Conservation (phyloP, 2,113 vertebrate genomes). For the Glaucidium brasilianum region DNA sequence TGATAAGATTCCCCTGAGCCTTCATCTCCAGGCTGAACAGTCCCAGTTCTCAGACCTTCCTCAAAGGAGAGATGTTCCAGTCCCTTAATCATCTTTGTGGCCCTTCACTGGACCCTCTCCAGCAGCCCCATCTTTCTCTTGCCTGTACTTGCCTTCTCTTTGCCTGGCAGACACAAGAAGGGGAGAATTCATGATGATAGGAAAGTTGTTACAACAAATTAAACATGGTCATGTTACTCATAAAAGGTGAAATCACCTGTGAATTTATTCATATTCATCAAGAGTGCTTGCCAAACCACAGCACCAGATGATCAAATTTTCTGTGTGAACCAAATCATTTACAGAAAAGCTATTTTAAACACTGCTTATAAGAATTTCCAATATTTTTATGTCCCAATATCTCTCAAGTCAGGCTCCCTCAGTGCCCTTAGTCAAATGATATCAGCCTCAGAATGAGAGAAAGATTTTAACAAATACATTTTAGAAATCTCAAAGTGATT, state of each 20-base stretch:
- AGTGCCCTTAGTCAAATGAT: slow-evolving; percentile 59
- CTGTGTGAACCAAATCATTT: slow-evolving; percentile 55
- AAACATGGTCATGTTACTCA: neutral
- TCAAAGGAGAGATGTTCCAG: neutral
- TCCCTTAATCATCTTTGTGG: neutral
- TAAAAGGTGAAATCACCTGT: slow-evolving; percentile 36
- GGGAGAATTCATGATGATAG: neutral
- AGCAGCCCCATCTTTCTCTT: neutral
- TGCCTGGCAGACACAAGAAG: neutral
- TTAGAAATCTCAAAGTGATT: slow-evolving; percentile 70
- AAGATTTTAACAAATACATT: slow-evolving; percentile 69
- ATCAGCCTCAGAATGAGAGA: slow-evolving; percentile 53
- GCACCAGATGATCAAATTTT: slow-evolving; percentile 45
- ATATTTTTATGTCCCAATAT: slow-evolving; percentile 60
- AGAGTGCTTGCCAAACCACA: slow-evolving; percentile 33
- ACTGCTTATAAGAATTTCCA: slow-evolving; percentile 62
- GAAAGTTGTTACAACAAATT: neutral
- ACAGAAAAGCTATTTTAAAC: slow-evolving; percentile 68
- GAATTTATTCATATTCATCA: slow-evolving; percentile 51
- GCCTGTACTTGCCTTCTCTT: too few relatives aligned
- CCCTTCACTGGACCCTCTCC: neutral
- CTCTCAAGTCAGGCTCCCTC: slow-evolving; percentile 59
- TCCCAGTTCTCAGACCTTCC: neutral
- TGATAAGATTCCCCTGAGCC: neutral
- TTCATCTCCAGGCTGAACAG: neutral